Evolutionary conservation across 1,140 invertebrate genomes (phyloP).

Genomic region (Rhagoletis zephyria): DNA sequence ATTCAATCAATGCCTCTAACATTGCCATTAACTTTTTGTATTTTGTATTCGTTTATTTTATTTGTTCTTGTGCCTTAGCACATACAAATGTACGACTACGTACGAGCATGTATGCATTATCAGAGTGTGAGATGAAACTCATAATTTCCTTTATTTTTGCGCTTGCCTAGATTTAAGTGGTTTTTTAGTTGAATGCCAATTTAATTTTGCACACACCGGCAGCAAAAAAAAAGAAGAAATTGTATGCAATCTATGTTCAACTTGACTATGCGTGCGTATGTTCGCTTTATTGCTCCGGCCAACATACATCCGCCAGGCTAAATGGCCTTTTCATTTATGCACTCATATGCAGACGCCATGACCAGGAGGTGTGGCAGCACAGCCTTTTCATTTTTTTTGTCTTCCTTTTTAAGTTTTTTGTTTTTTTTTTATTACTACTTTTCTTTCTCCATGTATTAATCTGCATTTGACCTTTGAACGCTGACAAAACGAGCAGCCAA

Average conservation of each 20-base stretch:
- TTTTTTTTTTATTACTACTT: too few species aligned
- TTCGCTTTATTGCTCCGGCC: not conserved
- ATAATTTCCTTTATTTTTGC: not conserved
- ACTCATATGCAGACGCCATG: constrained; percentile 4
- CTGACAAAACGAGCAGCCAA: not conserved
- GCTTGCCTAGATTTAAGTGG: not conserved
- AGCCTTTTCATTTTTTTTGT: not conserved
- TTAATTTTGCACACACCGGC: not conserved
- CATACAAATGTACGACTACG: not conserved
- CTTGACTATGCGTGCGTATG: not conserved
- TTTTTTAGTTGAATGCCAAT: constrained; percentile 10
- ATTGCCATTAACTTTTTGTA: constrained; percentile 10
- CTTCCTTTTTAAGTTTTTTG: not conserved
- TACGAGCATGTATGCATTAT: too few species aligned
- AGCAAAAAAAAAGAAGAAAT: not conserved
- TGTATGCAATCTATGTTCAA: not conserved
- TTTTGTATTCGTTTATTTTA: not conserved
- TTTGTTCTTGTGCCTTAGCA: not conserved
- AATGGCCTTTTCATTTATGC: constrained; percentile 39
- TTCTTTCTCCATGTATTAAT: not conserved
- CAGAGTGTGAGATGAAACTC: not conserved
- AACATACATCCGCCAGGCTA: not conserved
- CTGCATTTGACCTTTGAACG: constrained; percentile 35
- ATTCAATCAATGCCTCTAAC: not conserved
- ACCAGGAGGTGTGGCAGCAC: not conserved